phyloP scores from a whole-genome alignment of 2,888 invertebrate genomes.

The Ischnura elegans region DNA sequence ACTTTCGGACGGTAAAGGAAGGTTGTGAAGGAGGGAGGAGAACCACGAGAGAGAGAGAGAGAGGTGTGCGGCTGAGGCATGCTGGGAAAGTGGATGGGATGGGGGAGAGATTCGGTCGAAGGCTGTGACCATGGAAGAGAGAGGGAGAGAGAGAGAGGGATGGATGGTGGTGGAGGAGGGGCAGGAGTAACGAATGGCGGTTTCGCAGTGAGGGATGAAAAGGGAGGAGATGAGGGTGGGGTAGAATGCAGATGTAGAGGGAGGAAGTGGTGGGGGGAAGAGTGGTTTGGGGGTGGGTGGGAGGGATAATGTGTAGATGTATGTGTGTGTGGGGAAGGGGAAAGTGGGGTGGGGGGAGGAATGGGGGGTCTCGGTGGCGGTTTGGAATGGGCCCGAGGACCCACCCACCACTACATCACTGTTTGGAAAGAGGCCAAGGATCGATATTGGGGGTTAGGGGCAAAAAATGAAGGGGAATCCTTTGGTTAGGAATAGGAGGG shows the following conservation, averaged over 20 bases:
- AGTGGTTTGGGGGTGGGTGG: background rate
- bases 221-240: background rate
- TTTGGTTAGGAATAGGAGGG: conserved; percentile 38
- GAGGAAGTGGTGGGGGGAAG: background rate
- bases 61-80: background rate
- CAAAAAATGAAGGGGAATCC: conserved; percentile 51
- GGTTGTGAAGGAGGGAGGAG: background rate
- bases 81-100: background rate
- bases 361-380: conserved; percentile 9
- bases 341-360: background rate
- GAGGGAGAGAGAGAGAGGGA: conserved; percentile 9
- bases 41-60: background rate
- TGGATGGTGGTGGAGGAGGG: background rate
- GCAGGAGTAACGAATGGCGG: conserved; percentile 10
- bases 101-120: background rate
- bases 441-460: conserved; percentile 62
- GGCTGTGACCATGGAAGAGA: background rate
- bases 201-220: background rate
- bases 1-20: background rate
- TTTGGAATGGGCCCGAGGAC: conserved; percentile 46
- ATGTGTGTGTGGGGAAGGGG: background rate
- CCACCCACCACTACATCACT: conserved; percentile 66
- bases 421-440: conserved; percentile 66
- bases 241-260: background rate
- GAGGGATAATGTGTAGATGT: conserved; percentile 8